phyloP scores from a whole-genome alignment of 2,797 vertebrate species.

The Tokudaia tokunoshimensis region DNA sequence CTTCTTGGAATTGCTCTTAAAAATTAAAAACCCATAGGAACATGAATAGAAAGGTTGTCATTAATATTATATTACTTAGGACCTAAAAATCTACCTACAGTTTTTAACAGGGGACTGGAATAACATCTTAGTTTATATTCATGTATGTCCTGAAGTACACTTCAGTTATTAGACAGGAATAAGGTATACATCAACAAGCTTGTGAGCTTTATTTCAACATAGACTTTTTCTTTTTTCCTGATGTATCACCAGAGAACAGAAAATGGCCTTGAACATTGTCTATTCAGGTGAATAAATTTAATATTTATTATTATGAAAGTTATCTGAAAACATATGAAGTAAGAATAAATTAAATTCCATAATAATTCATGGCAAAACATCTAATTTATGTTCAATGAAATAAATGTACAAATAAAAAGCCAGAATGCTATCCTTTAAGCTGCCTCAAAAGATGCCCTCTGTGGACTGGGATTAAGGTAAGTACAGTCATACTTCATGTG shows the following conservation, averaged over 20 bases:
- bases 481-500: not conserved
- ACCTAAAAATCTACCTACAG: not conserved
- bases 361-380: not conserved
- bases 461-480: not conserved
- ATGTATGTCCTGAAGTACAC: not conserved
- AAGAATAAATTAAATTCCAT: conserved; percentile 44
- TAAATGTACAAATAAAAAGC: conserved; percentile 15
- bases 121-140: not conserved
- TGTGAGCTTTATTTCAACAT: not conserved
- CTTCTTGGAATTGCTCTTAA: conserved; percentile 40
- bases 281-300: conserved; percentile 33
- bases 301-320: not conserved
- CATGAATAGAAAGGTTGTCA: not conserved
- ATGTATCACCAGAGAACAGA: not conserved
- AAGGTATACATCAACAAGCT: not conserved
- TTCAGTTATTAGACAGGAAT: conserved; percentile 14
- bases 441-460: not conserved
- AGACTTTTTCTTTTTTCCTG: not conserved
- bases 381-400: conserved; percentile 47
- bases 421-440: not conserved
- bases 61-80: conserved; percentile 15
- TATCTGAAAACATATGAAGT: not conserved
- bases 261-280: not conserved
- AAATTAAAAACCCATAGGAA: conserved; percentile 39
- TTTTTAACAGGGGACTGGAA: not conserved